Evolutionary conservation across 1,140 invertebrate genomes (phyloP), one percentile per base, ranked within the genome.

Genomic region (Drosophila kanapiae): DNA sequence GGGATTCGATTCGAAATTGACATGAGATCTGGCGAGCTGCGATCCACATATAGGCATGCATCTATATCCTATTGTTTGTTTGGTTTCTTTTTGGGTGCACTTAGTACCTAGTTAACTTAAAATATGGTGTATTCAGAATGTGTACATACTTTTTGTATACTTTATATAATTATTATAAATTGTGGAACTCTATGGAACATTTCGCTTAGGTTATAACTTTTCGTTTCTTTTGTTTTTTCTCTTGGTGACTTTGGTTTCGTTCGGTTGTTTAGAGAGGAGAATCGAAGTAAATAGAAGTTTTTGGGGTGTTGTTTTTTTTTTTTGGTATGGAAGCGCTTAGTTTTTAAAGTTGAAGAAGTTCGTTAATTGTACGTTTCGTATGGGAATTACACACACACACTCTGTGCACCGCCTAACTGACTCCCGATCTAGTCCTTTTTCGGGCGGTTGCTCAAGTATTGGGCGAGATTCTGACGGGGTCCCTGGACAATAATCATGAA

Each of bases 401-500:
- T 71, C 45, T 61, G 10, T 47, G 31, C 33, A 49, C 45, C 18
- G 69, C 51, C 35, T 23, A 35, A 58, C 33, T 18, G 10, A 40
- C 35, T 3, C 48, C 23, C 13, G 43, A 31, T 70, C 70, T 88
- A 90, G 45, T 90, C 79, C 18, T 37, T 48, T 53, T 88, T 88
- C n/a, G 81, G 81, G 53, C 83, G 75, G 48, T 23, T 47, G 54
- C 58, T 59, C 51, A 92, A 76, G 53, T 82, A 70, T 62, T 92
- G 72, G 33, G 63, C 60, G 4, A 92, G 49, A 76, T 84, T 80
- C n/a, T 91, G 77, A 10, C 76, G 90, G 27, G 88, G 67, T 80
- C 93, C 93, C 78, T 95, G 95, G 64, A 95, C 94, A 54, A 98
- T 96, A 71, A 97, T 94, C 70, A 98, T 93, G 78, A 96, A 94